These are phyloP conservation scores for Trypoxylon attenuatum DNA, from an alignment of 2,888 invertebrate species.

Conservation along the genomic window DNA sequence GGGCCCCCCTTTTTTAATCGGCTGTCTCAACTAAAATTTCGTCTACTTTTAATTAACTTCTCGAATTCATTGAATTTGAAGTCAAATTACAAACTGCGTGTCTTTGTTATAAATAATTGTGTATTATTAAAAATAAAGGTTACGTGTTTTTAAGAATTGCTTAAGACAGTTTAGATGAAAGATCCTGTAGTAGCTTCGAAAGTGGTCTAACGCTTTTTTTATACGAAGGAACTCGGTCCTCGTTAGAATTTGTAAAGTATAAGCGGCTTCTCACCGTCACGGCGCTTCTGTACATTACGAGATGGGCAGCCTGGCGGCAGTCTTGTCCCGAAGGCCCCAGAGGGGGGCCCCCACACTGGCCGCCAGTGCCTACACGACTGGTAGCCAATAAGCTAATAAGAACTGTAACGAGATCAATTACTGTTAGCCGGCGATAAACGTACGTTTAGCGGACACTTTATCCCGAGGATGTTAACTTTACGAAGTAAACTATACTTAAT, in stretches of 20 bases:
- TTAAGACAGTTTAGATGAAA: too few relatives aligned
- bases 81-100: too few relatives aligned
- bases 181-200: too few relatives aligned
- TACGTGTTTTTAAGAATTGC: too few relatives aligned
- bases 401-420: conserved; percentile 58
- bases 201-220: conserved; percentile 21
- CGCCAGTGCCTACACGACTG: conserved; percentile 56
- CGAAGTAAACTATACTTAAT: conserved; percentile 56
- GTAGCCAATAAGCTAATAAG: conserved; percentile 55
- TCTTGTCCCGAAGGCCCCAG: too few relatives aligned
- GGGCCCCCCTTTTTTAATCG: too few relatives aligned
- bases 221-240: conserved; percentile 26
- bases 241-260: conserved; percentile 35
- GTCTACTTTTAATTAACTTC: too few relatives aligned
- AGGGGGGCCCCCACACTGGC: too few relatives aligned
- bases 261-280: conserved; percentile 18
- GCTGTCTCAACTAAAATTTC: too few relatives aligned
- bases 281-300: conserved; percentile 50
- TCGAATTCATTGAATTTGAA: too few relatives aligned
- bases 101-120: too few relatives aligned
- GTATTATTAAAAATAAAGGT: too few relatives aligned
- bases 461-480: conserved; percentile 49
- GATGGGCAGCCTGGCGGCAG: conserved; percentile 3
- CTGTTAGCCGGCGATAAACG: conserved; percentile 55
- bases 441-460: conserved; percentile 51